A percentile compares a stretch with the other conserved stretches of the same genome.
Evolutionary conservation across 2,888 invertebrate species (phyloP).

Genomic region (Eupithecia pulchellata): DNA sequence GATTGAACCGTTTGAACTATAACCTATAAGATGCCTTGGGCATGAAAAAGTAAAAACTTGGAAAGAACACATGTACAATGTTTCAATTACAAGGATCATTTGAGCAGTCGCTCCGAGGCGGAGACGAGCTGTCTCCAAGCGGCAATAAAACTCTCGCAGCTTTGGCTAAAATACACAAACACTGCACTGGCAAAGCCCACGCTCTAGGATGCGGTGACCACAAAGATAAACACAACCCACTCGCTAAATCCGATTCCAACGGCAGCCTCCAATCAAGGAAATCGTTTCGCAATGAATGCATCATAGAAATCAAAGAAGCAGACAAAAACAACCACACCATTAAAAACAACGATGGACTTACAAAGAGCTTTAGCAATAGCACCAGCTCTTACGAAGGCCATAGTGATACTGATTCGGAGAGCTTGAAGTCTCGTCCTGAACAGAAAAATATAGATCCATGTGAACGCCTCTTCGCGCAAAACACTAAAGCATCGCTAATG

Average conservation of each 20-base stretch:
- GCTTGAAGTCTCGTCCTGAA: slow-evolving; percentile 69
- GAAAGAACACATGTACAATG: slow-evolving; percentile 70
- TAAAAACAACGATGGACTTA: slow-evolving; percentile 65
- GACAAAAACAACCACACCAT: slow-evolving; percentile 62
- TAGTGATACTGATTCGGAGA: slow-evolving; percentile 88
- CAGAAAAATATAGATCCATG: slow-evolving; percentile 73
- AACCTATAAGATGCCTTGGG: slow-evolving; percentile 71
- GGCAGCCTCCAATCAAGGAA: slow-evolving; percentile 76
- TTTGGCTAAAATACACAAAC: slow-evolving; percentile 87
- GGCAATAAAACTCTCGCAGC: slow-evolving; percentile 82
- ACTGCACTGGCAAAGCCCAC: slow-evolving; percentile 91
- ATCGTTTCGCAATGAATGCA: slow-evolving; percentile 73
- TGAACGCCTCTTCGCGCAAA: slow-evolving; percentile 83
- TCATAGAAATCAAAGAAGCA: slow-evolving; percentile 77
- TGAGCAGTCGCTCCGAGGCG: slow-evolving; percentile 86
- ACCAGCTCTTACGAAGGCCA: slow-evolving; percentile 88
- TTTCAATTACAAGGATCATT: slow-evolving; percentile 84
- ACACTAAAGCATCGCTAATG: slow-evolving; percentile 86
- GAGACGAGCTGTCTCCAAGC: slow-evolving; percentile 76
- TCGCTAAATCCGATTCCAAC: slow-evolving; percentile 80
- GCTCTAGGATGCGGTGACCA: slow-evolving; percentile 88
- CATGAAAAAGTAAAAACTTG: slow-evolving; percentile 61
- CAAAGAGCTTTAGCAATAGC: slow-evolving; percentile 85
- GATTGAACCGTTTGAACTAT: slow-evolving; percentile 66
- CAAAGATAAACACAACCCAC: slow-evolving; percentile 64